Percentiles rank a stretch among this genome's conserved stretches.
These are phyloP conservation scores for Acanthosepion lycidas DNA, from an alignment of 2,888 invertebrate genomes.

Conservation along the genomic window DNA sequence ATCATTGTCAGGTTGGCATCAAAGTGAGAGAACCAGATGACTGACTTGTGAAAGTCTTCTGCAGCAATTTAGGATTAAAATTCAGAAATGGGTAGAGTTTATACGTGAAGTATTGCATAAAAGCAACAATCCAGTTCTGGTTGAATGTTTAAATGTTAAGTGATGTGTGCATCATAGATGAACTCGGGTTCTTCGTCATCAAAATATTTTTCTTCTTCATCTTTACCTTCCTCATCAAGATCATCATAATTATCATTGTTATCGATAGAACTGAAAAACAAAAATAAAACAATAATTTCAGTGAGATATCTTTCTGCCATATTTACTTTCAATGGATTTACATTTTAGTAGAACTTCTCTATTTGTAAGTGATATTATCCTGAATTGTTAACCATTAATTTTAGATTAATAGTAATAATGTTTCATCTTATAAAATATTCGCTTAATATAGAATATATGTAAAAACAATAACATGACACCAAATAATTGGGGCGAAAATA, in stretches of 20 bases:
- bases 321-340: not conserved
- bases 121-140: not conserved
- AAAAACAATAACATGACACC: too few species aligned
- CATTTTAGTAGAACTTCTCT: not conserved
- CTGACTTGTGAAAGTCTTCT: not conserved
- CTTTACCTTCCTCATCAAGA: slow-evolving; percentile 82
- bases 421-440: too few species aligned
- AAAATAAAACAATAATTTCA: slow-evolving; percentile 43
- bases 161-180: slow-evolving; percentile 52
- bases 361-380: not conserved
- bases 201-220: slow-evolving; percentile 93
- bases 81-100: not conserved
- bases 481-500: too few species aligned
- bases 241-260: slow-evolving; percentile 87
- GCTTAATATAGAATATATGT: too few species aligned
- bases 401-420: too few species aligned
- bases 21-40: not conserved
- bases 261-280: slow-evolving; percentile 81
- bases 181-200: slow-evolving; percentile 80
- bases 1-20: not conserved
- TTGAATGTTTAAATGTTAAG: not conserved
- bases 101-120: not conserved
- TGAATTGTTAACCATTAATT: too few species aligned
- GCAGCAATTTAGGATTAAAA: not conserved
- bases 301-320: too few species aligned